phyloP scores from a whole-genome alignment of 2,797 vertebrate species.

The Eulemur mongoz region DNA sequence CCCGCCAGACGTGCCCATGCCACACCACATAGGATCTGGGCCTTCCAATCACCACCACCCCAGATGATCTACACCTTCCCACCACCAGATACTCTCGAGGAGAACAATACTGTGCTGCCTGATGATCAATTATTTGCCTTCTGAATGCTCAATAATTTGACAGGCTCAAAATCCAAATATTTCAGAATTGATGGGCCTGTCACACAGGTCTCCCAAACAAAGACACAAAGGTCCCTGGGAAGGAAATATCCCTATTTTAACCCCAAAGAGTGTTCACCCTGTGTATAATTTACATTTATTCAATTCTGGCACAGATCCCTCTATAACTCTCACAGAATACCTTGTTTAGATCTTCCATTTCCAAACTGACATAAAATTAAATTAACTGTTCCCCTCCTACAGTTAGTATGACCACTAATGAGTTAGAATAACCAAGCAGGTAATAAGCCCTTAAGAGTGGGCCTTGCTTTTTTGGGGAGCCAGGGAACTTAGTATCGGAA shows the following conservation, averaged over 20 bases:
- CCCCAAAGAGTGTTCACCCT: not conserved
- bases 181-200: not conserved
- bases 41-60: not conserved
- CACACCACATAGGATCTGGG: not conserved
- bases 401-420: not conserved
- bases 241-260: not conserved
- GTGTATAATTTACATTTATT: not conserved
- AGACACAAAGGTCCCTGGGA: not conserved
- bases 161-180: not conserved
- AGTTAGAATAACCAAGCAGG: not conserved
- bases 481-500: accelerated
- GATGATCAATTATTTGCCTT: accelerated
- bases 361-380: not conserved
- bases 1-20: accelerated
- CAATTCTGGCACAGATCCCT: not conserved
- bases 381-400: not conserved
- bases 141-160: not conserved
- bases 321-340: not conserved
- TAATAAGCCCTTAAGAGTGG: not conserved
- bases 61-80: not conserved
- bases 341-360: not conserved
- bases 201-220: not conserved
- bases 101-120: accelerated
- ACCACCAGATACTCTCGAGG: not conserved
- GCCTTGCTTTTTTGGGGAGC: too few relatives aligned